Base-by-base conservation (phyloP, 2,113 vertebrate genomes). In the Thamnophis sirtalis region DNA sequence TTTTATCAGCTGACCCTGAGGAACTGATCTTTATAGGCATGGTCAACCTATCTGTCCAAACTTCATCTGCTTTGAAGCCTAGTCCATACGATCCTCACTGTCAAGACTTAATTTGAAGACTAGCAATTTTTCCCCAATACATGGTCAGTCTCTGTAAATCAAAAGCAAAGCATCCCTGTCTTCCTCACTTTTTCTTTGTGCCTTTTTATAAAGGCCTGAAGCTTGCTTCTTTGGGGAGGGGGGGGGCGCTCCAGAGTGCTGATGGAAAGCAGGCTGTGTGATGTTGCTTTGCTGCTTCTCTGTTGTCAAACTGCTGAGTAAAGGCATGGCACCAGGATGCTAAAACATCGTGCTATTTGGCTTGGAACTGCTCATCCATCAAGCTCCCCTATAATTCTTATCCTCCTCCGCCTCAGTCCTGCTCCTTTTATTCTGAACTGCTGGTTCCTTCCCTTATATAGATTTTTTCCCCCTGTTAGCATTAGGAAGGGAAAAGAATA, bases 391-490 rank as follows among this genome's bases (percentile, higher is more conserved):
- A 28, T 90, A 56, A 87, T 24, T 90, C 89, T 87, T 87, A 0
- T 49, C 89, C 63, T 84, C 53, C 54, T 84, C 54, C 51, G 15
- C 53, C 89, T 58, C 86, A 84, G 43, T 87, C 58, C 63, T 38
- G 43, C 63, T 58, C 85, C 43, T 2, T 90, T 50, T 87, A 24
- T 87, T 90, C 86, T 88, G 58, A 28, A 58, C 53, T 0, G 22
- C 63, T 60, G 63, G 60, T 87, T 91, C 89, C 33, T 93, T 93
- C 86, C 92, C 92, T 93, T 93, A 91, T 88, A 91, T 93, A 88
- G 92, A 91, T 58, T 58, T 58, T 60, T 92, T 3, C 33, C 3
- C 63, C 60, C 26, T 10, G 88, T 58, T 60, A 84, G 22, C 5
- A 8, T n/a, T 43, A 48, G 63, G 85, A 80, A 38, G 68, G 28